These are phyloP conservation scores for Cyclophora albipunctata DNA, from an alignment of 2,888 invertebrate species.

Conservation along the genomic window DNA sequence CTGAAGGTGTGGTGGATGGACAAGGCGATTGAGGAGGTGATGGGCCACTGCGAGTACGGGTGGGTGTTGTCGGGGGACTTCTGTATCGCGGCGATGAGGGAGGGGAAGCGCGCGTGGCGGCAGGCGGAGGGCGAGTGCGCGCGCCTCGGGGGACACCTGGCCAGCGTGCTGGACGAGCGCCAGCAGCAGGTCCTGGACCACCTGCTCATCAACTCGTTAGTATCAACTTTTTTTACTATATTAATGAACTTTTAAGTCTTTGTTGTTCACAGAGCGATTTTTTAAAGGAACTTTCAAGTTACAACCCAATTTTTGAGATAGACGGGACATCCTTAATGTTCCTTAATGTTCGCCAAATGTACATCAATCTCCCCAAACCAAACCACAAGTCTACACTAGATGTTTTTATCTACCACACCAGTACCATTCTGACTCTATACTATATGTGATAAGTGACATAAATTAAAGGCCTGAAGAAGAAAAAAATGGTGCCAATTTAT, in stretches of 20 bases:
- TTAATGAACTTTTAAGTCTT: not conserved
- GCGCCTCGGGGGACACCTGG: slow-evolving; percentile 79
- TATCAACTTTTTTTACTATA: slow-evolving; percentile 8
- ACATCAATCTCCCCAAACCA: no score
- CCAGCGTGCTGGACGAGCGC: slow-evolving; percentile 78
- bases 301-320: no score
- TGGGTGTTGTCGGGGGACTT: slow-evolving; percentile 81
- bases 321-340: no score
- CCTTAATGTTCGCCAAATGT: not conserved
- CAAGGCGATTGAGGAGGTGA: slow-evolving; percentile 75
- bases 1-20: slow-evolving; percentile 79
- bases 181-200: slow-evolving; percentile 79
- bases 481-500: not conserved
- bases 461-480: no score
- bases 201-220: slow-evolving; percentile 79
- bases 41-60: slow-evolving; percentile 81
- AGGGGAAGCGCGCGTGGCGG: slow-evolving; percentile 76
- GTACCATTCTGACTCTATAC: no score
- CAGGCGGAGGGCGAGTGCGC: slow-evolving; percentile 81
- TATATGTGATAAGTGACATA: no score
- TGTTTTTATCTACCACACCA: no score
- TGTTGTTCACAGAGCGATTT: not conserved
- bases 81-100: slow-evolving; percentile 78
- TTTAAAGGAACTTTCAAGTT: not conserved
- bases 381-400: no score